Base-by-base conservation (phyloP, 2,113 vertebrate species). In the Hippoglossus stenolepis region DNA sequence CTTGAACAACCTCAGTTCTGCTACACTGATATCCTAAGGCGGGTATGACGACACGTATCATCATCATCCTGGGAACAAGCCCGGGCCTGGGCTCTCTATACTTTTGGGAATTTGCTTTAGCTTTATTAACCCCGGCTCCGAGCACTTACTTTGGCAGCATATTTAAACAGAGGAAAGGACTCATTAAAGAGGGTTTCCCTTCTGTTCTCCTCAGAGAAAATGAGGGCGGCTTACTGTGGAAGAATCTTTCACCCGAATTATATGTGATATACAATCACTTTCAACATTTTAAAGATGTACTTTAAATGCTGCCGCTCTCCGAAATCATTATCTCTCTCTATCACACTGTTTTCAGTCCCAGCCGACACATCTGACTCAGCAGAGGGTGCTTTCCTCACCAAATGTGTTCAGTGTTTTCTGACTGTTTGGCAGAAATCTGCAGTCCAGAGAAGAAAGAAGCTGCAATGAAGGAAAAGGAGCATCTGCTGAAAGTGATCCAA, bases 61-160 rank as follows among this genome's bases (percentile, higher is more conserved):
- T 79, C 90, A 92, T 90, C 88, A 86, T 88, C 68, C 40, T 43
- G 60, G 54, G 85, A 87, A 92, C 94, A 94, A 90, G 93, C 79
- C 94, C 35, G 79, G 92, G 71, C 94, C 68, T 90, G 91, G 87
- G 60, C 35, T 87, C 65, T 75, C 82, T 82, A 47, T 68, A 66
- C 74, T 86, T 87, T 77, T 62, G 85, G 90, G 89, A 90, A 90
- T 90, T 76, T 74, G 81, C 71, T 73, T 86, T 78, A 66, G 65
- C 87, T 84, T 91, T 83, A 76, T 89, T 81, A 87, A 82, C 81
- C 78, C 40, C 70, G 47, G 67, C 28, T 86, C 53, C 66, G 63
- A 13, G 71, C 49, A 49, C 74, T 82, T 31, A 47, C 53, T 80
- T 75, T 69, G 64, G 63, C 47, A 71, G 77, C 73, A 74, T 61